Base-by-base conservation (phyloP, 2,797 vertebrate species). In the Choloepus didactylus region DNA sequence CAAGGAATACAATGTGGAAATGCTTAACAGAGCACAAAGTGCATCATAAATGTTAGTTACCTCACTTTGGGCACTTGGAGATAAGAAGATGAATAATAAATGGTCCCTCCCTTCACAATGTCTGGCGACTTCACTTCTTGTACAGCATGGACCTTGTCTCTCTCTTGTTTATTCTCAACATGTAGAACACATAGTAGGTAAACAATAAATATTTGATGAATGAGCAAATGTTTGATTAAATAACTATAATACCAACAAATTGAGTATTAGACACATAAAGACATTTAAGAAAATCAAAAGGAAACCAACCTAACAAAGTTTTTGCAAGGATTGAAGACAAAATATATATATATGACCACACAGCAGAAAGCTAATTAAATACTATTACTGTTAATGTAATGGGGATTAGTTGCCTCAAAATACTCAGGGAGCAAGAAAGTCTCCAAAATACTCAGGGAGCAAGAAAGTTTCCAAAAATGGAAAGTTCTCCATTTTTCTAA, bases 291-390 rank as follows among this genome's bases (percentile, higher is more conserved):
- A 86, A 86, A 54, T 64, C n/a, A 44, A 93, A 46, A 96, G 27
- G 44, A 93, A 79, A 86, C 5, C 77, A 82, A 69, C 11, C 5
- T 76, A 70, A 59, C 10, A 75, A 69, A 2, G 21, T 35, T 87
- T 92, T 93, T 88, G 9, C 9, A 88, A 95, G 76, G 23, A 69
- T 38, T 93, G 2, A 62, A 81, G 23, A 85, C 67, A 27, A 87
- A 60, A 41, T 46, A 70, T 12, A 46, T 46, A 70, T 15, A 38
- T 49, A 54, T n/a, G 25, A 62, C 1, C 9, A 76, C 10, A 6
- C 35, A 84, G 54, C 0, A 85, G 25, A 29, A 67, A 79, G 31
- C 3, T 38, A 91, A 81, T 51, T 25, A 49, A 83, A 84, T 49
- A 2, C 21, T 88, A 1, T n/a, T 79, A 19, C 9, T 75, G 38